phyloP scores from a whole-genome alignment of 2,888 invertebrate species.

The Abrostola triplasia region DNA sequence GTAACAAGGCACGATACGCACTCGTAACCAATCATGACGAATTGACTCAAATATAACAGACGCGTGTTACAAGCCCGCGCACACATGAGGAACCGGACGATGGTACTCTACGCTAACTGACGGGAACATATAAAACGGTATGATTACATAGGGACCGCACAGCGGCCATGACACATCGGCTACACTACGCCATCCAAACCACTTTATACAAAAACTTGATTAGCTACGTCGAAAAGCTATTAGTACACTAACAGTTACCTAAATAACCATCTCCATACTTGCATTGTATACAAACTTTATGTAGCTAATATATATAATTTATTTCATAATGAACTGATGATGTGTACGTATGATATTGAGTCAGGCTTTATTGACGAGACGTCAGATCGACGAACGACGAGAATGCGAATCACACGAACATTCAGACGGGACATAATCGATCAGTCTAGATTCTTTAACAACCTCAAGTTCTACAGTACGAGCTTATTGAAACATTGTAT shows the following conservation, averaged over 20 bases:
- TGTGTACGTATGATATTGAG: constrained; percentile 84
- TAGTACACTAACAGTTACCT: constrained; percentile 77
- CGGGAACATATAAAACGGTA: constrained; percentile 47
- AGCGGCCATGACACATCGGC: constrained; percentile 57
- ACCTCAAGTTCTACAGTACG: not conserved
- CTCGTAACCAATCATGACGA: constrained; percentile 18
- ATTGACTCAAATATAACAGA: constrained; percentile 28
- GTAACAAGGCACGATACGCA: constrained; percentile 42
- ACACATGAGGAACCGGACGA: constrained; percentile 54
- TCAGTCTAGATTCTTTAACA: not conserved
- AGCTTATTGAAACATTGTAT: not conserved
- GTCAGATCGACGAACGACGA: constrained; percentile 56
- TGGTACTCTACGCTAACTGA: constrained; percentile 52
- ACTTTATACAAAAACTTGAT: constrained; percentile 68
- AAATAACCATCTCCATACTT: constrained; percentile 67
- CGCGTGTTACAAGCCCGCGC: constrained; percentile 22
- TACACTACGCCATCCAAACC: constrained; percentile 59
- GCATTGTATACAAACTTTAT: constrained; percentile 63
- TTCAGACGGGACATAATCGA: not conserved
- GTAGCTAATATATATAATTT: constrained; percentile 65
- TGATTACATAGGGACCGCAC: constrained; percentile 55
- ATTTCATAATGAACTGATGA: constrained; percentile 79
- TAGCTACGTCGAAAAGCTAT: constrained; percentile 80
- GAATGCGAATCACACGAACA: constrained; percentile 18
- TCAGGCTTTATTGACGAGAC: constrained; percentile 58